Evolutionary conservation across 2,888 invertebrate species (phyloP).

Genomic region (Pachliopta kotzebuea): DNA sequence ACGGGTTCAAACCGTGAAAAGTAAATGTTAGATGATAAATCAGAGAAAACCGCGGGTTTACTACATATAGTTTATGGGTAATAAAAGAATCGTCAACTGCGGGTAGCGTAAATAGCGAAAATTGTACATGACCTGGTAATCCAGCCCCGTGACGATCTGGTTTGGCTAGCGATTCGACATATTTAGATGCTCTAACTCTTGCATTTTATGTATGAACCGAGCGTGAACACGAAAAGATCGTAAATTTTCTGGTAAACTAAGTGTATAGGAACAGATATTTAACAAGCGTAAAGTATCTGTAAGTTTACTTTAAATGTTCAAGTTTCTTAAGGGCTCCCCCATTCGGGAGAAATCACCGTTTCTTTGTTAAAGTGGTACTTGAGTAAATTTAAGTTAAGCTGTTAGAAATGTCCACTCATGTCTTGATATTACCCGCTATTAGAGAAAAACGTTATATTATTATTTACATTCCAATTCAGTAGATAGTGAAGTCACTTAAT

Average conservation of each 20-base stretch:
- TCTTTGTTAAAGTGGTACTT: slow-evolving; percentile 12
- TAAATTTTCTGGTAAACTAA: slow-evolving; percentile 7
- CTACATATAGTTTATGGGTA: slow-evolving; percentile 68
- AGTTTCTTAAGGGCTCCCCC: slow-evolving; percentile 14
- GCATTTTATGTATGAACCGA: neutral
- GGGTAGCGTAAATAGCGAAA: slow-evolving; percentile 60
- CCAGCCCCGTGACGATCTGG: slow-evolving; percentile 49
- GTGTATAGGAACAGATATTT: slow-evolving; percentile 3
- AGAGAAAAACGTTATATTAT: slow-evolving; percentile 27
- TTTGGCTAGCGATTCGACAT: slow-evolving; percentile 58
- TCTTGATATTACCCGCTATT: slow-evolving; percentile 7
- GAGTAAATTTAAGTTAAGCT: slow-evolving; percentile 34
- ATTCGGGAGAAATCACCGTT: neutral
- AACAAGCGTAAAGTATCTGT: neutral
- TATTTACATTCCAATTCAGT: neutral
- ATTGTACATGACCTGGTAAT: slow-evolving; percentile 59
- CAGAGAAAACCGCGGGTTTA: slow-evolving; percentile 69
- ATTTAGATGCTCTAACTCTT: slow-evolving; percentile 44
- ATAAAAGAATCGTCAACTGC: slow-evolving; percentile 77
- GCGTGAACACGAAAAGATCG: slow-evolving; percentile 2
- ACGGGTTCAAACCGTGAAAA: slow-evolving; percentile 65
- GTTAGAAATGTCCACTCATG: slow-evolving; percentile 38
- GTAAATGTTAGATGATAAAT: slow-evolving; percentile 75
- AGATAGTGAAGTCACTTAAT: too few species aligned
- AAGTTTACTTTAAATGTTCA: slow-evolving; percentile 11